Conservation (phyloP, 1,140 invertebrate genomes). For the Varroa destructor region DNA sequence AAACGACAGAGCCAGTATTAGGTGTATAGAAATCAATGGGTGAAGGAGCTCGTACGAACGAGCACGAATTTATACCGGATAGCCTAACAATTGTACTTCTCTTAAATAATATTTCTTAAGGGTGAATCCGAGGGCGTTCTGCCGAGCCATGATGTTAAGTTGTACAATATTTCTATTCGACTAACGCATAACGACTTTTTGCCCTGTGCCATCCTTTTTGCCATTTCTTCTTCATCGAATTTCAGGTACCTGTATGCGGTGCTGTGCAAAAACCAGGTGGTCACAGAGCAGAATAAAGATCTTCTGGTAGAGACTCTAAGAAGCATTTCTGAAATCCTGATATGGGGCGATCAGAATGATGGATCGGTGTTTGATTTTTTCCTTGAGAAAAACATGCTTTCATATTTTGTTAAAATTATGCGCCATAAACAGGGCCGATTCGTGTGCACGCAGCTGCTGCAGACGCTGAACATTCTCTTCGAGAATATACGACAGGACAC, state of each 20-base stretch:
- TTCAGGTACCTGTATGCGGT: constrained; percentile 79
- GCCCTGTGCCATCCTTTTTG: too few species aligned
- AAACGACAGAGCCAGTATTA: too few species aligned
- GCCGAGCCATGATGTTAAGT: too few species aligned
- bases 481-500: constrained; percentile 98
- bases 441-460: constrained; percentile 92
- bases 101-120: too few species aligned
- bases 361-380: constrained; percentile 83
- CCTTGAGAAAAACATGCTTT: constrained; percentile 97
- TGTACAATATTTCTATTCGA: too few species aligned
- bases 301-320: constrained; percentile 90
- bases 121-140: too few species aligned
- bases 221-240: not conserved
- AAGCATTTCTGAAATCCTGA: constrained; percentile 95
- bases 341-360: constrained; percentile 99
- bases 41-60: too few species aligned
- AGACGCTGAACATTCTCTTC: constrained; percentile 97
- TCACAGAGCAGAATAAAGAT: constrained; percentile 83
- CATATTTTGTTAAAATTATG: constrained; percentile 93
- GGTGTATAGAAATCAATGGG: too few species aligned
- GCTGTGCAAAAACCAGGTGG: constrained; percentile 86
- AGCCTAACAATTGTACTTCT: too few species aligned
- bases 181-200: too few species aligned
- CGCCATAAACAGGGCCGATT: constrained; percentile 90
- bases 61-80: too few species aligned